phyloP scores from a whole-genome alignment of 35 echinoderm and acorn worm genomes.

The Holothuria glaberrima region DNA sequence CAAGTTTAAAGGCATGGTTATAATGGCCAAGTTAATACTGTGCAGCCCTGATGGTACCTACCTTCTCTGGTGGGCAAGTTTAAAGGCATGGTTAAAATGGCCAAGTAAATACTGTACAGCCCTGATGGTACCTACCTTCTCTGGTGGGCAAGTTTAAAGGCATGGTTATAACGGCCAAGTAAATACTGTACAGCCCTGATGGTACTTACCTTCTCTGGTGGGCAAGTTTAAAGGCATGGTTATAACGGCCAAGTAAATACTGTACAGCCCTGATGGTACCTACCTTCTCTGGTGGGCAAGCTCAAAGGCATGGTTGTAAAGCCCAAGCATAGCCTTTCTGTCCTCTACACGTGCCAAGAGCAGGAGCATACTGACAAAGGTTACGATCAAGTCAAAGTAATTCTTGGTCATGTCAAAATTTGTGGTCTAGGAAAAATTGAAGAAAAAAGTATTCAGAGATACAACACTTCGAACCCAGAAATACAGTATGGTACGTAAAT shows the following conservation, averaged over 20 bases:
- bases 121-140: constrained; percentile 19
- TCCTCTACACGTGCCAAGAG: constrained; percentile 90
- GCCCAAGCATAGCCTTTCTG: constrained; percentile 92
- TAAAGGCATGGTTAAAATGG: no score
- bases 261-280: no score
- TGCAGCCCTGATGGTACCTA: no score
- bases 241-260: constrained; percentile 86
- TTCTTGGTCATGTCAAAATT: constrained; percentile 97
- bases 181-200: no score
- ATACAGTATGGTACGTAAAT: no score
- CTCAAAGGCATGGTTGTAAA: constrained; percentile 93
- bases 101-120: no score
- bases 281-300: constrained; percentile 83
- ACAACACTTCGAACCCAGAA: no score
- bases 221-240: constrained; percentile 86
- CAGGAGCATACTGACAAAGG: constrained; percentile 74
- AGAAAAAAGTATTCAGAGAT: background rate
- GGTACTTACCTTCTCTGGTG: constrained; percentile 62
- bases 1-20: constrained; percentile 89
- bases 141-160: no score
- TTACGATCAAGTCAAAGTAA: constrained; percentile 87
- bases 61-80: background rate
- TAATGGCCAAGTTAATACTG: constrained; percentile 83
- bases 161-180: no score
- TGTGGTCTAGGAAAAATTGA: constrained; percentile 67